Base-by-base conservation (phyloP, 2,888 invertebrate genomes). In the Heliothis peltigera region DNA sequence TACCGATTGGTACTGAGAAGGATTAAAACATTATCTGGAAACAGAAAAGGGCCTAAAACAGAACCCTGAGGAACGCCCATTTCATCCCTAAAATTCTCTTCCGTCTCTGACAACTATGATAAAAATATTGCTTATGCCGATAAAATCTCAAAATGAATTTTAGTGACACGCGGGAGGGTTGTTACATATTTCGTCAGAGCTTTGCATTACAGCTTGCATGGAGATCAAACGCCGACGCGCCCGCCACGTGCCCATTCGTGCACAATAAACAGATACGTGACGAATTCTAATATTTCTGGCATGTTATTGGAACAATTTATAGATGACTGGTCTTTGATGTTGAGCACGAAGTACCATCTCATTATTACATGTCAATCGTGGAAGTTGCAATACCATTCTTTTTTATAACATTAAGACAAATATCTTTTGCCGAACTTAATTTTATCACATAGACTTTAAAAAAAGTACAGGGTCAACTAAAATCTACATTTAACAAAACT, bases 181-280 rank as follows among this genome's bases (percentile, higher is more conserved):
- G 57, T 43, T 58, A 28, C 42, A 25, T 54, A 39, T 65, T 49
- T 61, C 21, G 43, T 44, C 54, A 68, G 61, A 60, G 43, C 47
- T 53, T 46, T 12, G 25, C 62, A 28, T 54, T 54, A 52, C 51
- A 48, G 64, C 64, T 68, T 76, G 79, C 75, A 66, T 75, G 77
- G 64, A 87, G 89, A 92, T 93, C 92, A 93, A 91, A 91, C 87
- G 87, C 63, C 77, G 69, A 56, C 25, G 70, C 62, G 72, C 65
- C 67, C 52, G 52, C 49, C 91, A 91, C 92, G 92, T 92, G 92
- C 49, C 85, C 67, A 70, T 81, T 78, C 84, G 82, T 81, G 76
- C 72, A 54, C 70, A 63, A 71, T 68, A 63, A 55, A 77, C 77
- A 77, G 81, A 82, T 84, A 85, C 85, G 88, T 87, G 88, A 87